Conservation (phyloP, 2,888 invertebrate genomes). For the Lasioglossum pauxillum region DNA sequence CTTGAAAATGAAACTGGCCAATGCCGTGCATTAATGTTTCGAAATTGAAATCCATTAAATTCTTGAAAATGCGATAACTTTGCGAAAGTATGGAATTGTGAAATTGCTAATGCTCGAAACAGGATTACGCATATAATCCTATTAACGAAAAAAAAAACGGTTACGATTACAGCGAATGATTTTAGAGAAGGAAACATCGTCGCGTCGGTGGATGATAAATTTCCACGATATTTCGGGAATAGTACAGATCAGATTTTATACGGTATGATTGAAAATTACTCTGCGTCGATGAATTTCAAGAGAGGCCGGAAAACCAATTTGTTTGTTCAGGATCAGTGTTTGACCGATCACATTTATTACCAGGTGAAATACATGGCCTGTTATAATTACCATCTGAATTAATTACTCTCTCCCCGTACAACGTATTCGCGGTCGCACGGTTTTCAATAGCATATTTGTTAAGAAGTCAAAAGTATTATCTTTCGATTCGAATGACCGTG, state of each 20-base stretch:
- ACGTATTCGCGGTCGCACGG: not conserved
- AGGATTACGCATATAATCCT: slow-evolving; percentile 21
- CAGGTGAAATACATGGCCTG: slow-evolving; percentile 1
- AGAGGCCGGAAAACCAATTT: slow-evolving; percentile 37
- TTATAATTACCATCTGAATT: slow-evolving; percentile 40
- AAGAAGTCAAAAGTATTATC: slow-evolving; percentile 4
- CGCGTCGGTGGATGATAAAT: slow-evolving; percentile 16
- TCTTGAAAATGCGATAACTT: not conserved
- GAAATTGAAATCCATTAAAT: slow-evolving; percentile 7
- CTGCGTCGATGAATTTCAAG: slow-evolving; percentile 13
- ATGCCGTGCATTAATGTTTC: not conserved
- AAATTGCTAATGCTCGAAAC: slow-evolving; percentile 19
- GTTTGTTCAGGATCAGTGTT: slow-evolving; percentile 48
- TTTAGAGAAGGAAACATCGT: not conserved
- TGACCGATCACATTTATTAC: slow-evolving; percentile 37
- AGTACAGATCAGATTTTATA: slow-evolving; percentile 14
- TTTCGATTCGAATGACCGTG: not conserved
- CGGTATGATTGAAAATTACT: slow-evolving; percentile 51
- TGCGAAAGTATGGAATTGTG: slow-evolving; percentile 10
- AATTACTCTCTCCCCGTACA: slow-evolving; percentile 25
- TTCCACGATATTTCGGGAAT: slow-evolving; percentile 15
- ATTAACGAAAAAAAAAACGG: slow-evolving; percentile 7
- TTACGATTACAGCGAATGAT: slow-evolving; percentile 3
- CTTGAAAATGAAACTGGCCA: slow-evolving; percentile 2
- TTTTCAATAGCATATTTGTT: slow-evolving; percentile 7